These are phyloP conservation scores for Phyllostomus discolor DNA, from an alignment of 2,113 vertebrate genomes.

Conservation along the genomic window DNA sequence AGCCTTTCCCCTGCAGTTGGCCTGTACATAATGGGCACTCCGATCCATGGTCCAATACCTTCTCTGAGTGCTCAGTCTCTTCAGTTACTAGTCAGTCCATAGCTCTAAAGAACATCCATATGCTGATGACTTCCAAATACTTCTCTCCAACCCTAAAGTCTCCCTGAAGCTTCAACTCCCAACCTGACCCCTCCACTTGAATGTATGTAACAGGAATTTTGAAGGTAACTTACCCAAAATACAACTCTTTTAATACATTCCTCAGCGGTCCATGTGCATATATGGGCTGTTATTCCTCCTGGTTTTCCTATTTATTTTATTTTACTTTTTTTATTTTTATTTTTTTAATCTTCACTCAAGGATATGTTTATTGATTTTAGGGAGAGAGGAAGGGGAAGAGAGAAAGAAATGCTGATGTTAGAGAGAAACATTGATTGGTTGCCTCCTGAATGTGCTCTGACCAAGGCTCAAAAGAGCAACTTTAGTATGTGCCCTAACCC, in stretches of 20 bases:
- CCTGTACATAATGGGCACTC: background rate
- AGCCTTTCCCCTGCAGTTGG: background rate
- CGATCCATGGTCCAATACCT: background rate
- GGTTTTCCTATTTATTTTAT: background rate
- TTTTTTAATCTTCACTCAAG: too few relatives aligned
- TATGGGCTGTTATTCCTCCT: background rate
- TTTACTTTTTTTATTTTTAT: too few relatives aligned
- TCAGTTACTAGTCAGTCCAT: background rate
- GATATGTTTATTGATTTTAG: too few relatives aligned
- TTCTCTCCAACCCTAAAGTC: background rate
- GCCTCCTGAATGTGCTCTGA: too few relatives aligned
- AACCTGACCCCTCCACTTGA: background rate
- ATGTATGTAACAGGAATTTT: background rate
- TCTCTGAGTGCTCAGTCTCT: background rate
- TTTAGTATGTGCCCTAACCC: too few relatives aligned
- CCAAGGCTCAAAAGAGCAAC: too few relatives aligned
- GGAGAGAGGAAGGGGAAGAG: too few relatives aligned
- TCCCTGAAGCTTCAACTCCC: background rate
- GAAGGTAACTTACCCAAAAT: background rate
- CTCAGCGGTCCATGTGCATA: background rate
- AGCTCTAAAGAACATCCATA: background rate
- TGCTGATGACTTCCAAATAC: background rate
- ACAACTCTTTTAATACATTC: background rate
- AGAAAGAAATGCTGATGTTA: too few relatives aligned
- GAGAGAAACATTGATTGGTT: too few relatives aligned